Evolutionary conservation across 2,797 vertebrate genomes (phyloP).

Genomic region (Botia kubotai): DNA sequence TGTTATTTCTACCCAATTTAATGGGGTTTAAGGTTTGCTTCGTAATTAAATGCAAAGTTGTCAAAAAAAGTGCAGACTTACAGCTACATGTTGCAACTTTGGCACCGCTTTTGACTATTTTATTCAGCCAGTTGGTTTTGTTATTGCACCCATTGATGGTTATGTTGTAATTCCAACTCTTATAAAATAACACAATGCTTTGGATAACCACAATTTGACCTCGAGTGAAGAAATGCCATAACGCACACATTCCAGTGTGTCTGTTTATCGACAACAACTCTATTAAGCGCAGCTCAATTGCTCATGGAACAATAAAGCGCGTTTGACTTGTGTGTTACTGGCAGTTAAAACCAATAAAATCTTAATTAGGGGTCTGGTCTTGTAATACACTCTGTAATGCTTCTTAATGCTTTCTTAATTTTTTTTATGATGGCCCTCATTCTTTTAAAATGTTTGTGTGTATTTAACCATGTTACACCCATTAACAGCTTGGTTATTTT

Average conservation of each 20-base stretch:
- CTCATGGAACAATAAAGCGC: constrained; percentile 34
- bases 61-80: neutral
- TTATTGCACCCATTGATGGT: neutral
- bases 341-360: constrained; percentile 21
- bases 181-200: constrained; percentile 15
- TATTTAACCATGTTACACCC: constrained; percentile 10
- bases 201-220: constrained; percentile 16
- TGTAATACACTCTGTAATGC: neutral
- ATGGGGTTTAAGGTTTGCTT: too few species aligned
- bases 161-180: neutral
- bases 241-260: neutral
- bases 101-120: neutral
- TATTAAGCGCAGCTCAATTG: constrained; percentile 33
- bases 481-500: constrained; percentile 25
- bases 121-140: constrained; percentile 11
- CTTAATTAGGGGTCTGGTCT: constrained; percentile 8
- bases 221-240: constrained; percentile 21
- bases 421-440: neutral
- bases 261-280: constrained; percentile 15
- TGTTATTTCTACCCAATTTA: too few species aligned
- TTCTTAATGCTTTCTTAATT: constrained; percentile 9
- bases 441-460: constrained; percentile 2
- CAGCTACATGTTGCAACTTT: neutral
- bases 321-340: neutral
- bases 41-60: neutral